Percentiles rank a stretch among this genome's conserved stretches.
These are phyloP conservation scores for Aphelinus atriplicis DNA, from an alignment of 1,140 invertebrate species.

Conservation along the genomic window DNA sequence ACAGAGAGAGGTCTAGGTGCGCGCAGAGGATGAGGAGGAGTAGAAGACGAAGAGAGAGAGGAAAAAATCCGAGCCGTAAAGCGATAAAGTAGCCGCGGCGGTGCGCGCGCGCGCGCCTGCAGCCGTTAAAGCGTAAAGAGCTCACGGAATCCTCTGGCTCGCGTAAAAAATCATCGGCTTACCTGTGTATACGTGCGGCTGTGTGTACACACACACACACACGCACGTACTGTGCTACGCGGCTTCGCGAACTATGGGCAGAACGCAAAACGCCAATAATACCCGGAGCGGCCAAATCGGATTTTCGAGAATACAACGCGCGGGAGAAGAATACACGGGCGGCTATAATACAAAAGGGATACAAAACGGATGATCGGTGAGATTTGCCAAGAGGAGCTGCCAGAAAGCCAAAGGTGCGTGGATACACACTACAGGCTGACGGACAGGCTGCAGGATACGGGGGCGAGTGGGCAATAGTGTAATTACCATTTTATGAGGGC, in stretches of 20 bases:
- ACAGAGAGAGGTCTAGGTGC: no score
- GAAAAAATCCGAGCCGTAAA: conserved; percentile 34
- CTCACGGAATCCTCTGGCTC: neutral
- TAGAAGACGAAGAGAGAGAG: no score
- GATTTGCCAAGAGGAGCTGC: no score
- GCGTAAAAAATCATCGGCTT: conserved; percentile 4
- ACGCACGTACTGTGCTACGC: neutral
- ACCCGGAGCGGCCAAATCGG: neutral
- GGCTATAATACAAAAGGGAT: no score
- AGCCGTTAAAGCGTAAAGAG: conserved; percentile 27
- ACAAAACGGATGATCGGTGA: neutral
- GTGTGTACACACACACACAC: neutral
- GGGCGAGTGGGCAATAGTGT: conserved; percentile 19
- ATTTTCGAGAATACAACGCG: conserved; percentile 1
- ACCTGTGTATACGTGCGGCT: neutral
- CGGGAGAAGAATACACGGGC: neutral
- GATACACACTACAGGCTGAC: no score
- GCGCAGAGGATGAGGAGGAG: no score
- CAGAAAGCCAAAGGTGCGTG: no score
- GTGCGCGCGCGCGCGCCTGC: neutral
- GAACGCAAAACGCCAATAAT: no score
- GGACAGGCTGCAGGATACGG: neutral
- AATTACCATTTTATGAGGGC: conserved; percentile 83
- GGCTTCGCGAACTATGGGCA: no score
- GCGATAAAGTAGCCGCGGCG: conserved; percentile 19